These are phyloP conservation scores for Spongilla lacustris DNA, from an alignment of 37 sponge, comb jelly and placozoan genomes.

Conservation along the genomic window DNA sequence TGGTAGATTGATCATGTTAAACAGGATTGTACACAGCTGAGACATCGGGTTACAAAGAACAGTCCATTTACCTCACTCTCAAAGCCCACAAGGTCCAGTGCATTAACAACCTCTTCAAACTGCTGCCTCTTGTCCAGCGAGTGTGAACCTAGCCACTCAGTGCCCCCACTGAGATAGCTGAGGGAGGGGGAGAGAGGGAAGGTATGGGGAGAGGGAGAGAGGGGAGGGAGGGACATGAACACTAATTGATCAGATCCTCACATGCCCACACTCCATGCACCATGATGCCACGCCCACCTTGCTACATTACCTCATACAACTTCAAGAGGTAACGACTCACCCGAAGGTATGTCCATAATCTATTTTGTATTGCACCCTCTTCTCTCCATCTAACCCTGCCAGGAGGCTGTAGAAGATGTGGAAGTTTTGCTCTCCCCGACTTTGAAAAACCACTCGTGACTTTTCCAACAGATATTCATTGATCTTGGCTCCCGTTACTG, in stretches of 20 bases:
- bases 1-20: no score
- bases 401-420: conserved; percentile 83
- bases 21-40: no score
- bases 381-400: conserved; percentile 58
- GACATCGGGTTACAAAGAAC: background rate
- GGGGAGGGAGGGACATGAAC: background rate
- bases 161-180: conserved; percentile 63
- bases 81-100: conserved; percentile 81
- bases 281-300: no score
- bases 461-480: conserved; percentile 87
- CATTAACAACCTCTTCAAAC: conserved; percentile 67
- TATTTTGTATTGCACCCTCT: conserved; percentile 19
- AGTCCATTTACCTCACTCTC: conserved; percentile 5
- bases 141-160: conserved; percentile 16
- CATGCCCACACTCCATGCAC: no score
- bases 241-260: no score
- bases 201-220: background rate
- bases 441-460: conserved; percentile 74
- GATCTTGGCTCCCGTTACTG: conserved; percentile 85
- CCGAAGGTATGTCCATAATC: no score
- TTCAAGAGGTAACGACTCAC: no score
- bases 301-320: no score
- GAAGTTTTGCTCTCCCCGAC: conserved; percentile 62
- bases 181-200: background rate
- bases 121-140: conserved; percentile 5